Conservation (phyloP, 2,888 invertebrate species). For the Nineta flava region DNA sequence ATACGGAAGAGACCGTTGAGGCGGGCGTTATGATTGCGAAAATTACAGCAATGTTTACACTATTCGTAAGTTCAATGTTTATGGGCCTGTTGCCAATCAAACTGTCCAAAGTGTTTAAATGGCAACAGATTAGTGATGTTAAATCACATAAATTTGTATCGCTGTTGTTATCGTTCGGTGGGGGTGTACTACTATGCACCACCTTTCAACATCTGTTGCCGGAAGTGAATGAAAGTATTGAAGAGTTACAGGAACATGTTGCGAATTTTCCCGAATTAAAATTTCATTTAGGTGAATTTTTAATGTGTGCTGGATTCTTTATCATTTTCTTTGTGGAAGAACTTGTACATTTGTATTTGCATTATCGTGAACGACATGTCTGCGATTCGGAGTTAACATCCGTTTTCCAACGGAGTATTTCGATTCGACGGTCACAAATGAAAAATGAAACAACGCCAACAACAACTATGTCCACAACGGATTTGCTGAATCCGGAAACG, state of each 20-base stretch:
- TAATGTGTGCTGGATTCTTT: conserved; percentile 63
- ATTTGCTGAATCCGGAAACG: conserved; percentile 5
- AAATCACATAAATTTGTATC: conserved; percentile 33
- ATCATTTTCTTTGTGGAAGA: conserved; percentile 69
- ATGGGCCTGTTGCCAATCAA: conserved; percentile 61
- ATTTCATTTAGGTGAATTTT: conserved; percentile 49
- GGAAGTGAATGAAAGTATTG: conserved; percentile 55
- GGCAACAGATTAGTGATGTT: conserved; percentile 34
- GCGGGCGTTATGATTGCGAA: conserved; percentile 49
- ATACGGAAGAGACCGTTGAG: conserved; percentile 14
- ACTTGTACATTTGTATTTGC: conserved; percentile 52
- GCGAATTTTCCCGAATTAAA: conserved; percentile 32
- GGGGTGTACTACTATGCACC: conserved; percentile 68
- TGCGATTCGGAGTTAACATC: conserved; percentile 15
- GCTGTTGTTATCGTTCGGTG: conserved; percentile 61
- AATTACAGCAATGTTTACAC: conserved; percentile 58
- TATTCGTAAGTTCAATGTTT: conserved; percentile 57
- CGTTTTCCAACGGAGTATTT: conserved; percentile 20
- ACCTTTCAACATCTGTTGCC: conserved; percentile 70
- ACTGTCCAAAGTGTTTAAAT: conserved; percentile 46
- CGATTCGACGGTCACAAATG: conserved; percentile 19
- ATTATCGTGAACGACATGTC: conserved; percentile 29
- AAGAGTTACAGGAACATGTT: conserved; percentile 32
- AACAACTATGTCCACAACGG: conserved; percentile 14
- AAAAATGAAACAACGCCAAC: conserved; percentile 9